phyloP scores from a whole-genome alignment of 2,888 invertebrate species.

The Cryptus viduatorius region DNA sequence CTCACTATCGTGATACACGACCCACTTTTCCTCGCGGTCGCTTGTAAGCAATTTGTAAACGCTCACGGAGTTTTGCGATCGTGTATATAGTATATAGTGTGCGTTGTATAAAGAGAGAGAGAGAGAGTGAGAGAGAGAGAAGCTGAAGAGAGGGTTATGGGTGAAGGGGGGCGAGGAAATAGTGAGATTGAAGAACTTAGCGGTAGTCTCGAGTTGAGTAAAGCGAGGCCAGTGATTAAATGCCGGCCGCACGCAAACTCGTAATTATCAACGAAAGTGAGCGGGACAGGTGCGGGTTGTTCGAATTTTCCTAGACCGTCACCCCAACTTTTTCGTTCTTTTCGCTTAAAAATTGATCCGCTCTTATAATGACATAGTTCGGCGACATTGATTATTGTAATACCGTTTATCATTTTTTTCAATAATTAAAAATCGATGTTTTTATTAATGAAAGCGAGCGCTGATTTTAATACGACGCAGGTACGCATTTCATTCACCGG shows the following conservation, averaged over 20 bases:
- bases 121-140: no score
- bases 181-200: conserved; percentile 66
- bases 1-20: conserved; percentile 59
- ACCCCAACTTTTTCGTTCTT: conserved; percentile 18
- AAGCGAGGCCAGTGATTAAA: conserved; percentile 68
- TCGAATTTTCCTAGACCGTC: conserved; percentile 47
- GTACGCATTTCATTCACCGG: conserved; percentile 50
- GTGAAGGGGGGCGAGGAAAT: conserved; percentile 46
- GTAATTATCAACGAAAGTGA: conserved; percentile 65
- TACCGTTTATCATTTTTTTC: background rate
- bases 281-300: conserved; percentile 58
- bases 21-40: conserved; percentile 62
- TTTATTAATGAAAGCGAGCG: conserved; percentile 11
- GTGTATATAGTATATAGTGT: conserved; percentile 21
- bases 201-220: conserved; percentile 54
- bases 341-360: conserved; percentile 22
- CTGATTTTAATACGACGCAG: conserved; percentile 29
- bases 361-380: background rate
- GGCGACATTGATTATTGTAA: background rate
- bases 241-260: conserved; percentile 66
- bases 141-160: conserved; percentile 17
- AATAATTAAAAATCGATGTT: background rate
- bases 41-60: conserved; percentile 69
- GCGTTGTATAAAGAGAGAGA: conserved; percentile 6
- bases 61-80: conserved; percentile 64